Conservation (phyloP, 1,140 invertebrate species). For the Xylocopa sonorina region DNA sequence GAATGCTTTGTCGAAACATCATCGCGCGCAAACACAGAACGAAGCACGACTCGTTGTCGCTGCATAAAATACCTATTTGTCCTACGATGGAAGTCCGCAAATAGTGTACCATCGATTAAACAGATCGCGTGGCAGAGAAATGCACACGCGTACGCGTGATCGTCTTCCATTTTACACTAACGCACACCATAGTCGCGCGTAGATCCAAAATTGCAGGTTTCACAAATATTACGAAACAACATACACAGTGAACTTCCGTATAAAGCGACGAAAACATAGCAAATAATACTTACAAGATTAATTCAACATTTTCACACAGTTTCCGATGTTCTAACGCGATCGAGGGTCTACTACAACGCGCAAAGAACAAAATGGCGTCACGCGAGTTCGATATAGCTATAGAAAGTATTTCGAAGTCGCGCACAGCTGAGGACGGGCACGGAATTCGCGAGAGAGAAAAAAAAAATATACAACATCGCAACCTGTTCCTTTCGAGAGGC, state of each 20-base stretch:
- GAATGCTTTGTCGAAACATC: slow-evolving; percentile 1
- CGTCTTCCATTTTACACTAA: slow-evolving; percentile 52
- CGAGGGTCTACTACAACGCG: too few species aligned
- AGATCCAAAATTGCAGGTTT: slow-evolving; percentile 50
- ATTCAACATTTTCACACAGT: slow-evolving; percentile 9
- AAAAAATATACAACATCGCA: too few species aligned
- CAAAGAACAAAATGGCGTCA: too few species aligned
- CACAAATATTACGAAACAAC: slow-evolving; percentile 47
- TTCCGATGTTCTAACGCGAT: background rate
- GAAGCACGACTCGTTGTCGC: background rate
- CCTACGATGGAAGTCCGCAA: slow-evolving; percentile 65
- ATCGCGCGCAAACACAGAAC: background rate
- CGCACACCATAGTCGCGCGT: slow-evolving; percentile 43
- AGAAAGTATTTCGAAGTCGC: too few species aligned
- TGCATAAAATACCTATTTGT: slow-evolving; percentile 60
- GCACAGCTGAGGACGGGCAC: too few species aligned
- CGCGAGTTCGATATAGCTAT: too few species aligned
- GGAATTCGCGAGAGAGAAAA: too few species aligned
- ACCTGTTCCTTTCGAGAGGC: background rate
- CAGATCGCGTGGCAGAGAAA: slow-evolving; percentile 38
- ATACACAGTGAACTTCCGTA: slow-evolving; percentile 24
- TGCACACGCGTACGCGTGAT: slow-evolving; percentile 32
- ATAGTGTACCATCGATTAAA: slow-evolving; percentile 61
- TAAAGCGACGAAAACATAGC: slow-evolving; percentile 11
- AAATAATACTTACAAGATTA: too few species aligned